Percentiles rank a stretch among this genome's conserved stretches.
These are phyloP conservation scores for Drosophila neotestacea DNA, from an alignment of 2,888 invertebrate species.

Conservation along the genomic window DNA sequence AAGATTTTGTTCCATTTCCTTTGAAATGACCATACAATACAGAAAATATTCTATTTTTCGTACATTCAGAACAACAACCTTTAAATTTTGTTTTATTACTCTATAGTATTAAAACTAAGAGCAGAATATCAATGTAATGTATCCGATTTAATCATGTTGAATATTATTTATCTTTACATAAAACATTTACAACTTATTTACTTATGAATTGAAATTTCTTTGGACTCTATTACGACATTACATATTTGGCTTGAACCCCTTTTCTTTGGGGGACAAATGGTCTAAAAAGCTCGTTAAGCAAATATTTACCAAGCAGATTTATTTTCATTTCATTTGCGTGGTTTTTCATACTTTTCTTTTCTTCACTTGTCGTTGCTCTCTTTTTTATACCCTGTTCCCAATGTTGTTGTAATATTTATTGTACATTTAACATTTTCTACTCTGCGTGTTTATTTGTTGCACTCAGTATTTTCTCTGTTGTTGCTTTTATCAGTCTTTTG, in stretches of 20 bases:
- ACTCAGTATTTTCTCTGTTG: constrained; percentile 41
- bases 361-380: constrained; percentile 13
- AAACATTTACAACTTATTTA: constrained; percentile 15
- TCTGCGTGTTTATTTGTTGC: constrained; percentile 65
- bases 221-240: constrained; percentile 26
- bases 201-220: constrained; percentile 29
- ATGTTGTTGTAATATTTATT: constrained; percentile 62
- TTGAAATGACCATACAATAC: too few species aligned
- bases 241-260: constrained; percentile 25
- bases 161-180: constrained; percentile 24
- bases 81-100: too few species aligned
- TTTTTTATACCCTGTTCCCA: constrained; percentile 1
- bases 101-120: too few species aligned
- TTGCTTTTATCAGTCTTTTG: constrained; percentile 1
- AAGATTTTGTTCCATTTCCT: too few species aligned
- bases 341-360: constrained; percentile 25
- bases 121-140: too few species aligned
- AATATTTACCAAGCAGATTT: constrained; percentile 69
- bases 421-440: constrained; percentile 70
- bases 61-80: too few species aligned
- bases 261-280: constrained; percentile 11
- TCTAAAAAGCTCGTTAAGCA: constrained; percentile 65
- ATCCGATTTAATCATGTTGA: constrained; percentile 14
- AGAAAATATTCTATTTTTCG: too few species aligned
- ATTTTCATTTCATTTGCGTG: constrained; percentile 59